Conservation (phyloP, 2,113 vertebrate species). For the Lontra canadensis region DNA sequence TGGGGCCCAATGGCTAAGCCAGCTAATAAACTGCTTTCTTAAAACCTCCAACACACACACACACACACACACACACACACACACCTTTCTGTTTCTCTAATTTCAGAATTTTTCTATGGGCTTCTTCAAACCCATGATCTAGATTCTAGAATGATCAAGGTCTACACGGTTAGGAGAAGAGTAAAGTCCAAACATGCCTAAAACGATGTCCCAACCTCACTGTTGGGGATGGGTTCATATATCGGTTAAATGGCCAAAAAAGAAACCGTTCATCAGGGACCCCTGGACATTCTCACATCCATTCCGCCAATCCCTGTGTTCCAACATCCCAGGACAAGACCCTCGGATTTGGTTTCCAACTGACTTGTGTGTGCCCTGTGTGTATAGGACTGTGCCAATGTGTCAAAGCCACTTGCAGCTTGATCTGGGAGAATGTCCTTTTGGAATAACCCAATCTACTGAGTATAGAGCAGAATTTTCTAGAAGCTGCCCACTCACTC, state of each 20-base stretch:
- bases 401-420: background rate
- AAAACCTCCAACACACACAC: background rate
- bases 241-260: background rate
- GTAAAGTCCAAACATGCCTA: background rate
- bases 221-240: background rate
- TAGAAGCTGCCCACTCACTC: background rate
- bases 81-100: background rate
- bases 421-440: background rate
- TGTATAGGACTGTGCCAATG: accelerated
- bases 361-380: background rate
- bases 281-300: accelerated
- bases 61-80: no score
- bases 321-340: accelerated
- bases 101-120: background rate
- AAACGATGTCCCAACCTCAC: background rate
- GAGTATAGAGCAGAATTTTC: background rate
- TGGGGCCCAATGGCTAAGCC: background rate
- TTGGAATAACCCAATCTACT: background rate
- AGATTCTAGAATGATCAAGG: background rate
- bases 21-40: background rate
- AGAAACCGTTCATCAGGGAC: accelerated
- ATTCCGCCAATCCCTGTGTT: accelerated
- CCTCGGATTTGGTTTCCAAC: background rate
- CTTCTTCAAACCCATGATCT: background rate
- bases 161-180: background rate